Evolutionary conservation across 1,140 invertebrate genomes (phyloP), one percentile per base, ranked within the genome.

Genomic region (Oryctes rhinoceros): DNA sequence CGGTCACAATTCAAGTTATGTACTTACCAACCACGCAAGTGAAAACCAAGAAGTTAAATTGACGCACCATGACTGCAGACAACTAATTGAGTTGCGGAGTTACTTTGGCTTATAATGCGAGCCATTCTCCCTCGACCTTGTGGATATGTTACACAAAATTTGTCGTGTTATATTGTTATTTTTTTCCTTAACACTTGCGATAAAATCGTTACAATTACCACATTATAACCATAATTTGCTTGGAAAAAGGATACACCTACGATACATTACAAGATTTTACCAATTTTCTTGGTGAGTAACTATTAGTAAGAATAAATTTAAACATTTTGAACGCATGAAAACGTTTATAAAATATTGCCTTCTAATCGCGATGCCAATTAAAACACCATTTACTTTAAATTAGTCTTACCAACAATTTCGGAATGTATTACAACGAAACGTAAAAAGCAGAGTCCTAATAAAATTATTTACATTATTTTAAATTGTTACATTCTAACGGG

Each of bases 1-100:
- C 18, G 30, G 15, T 44, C 13, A 44, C 18, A 77, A 37, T 37
- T 20, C 11, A 49, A 53, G 30, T 47, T 47, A 10, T 6, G 30
- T 71, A 81, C 81, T 82, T 53, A 82, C 81, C 80, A 9, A 71
- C 44, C 39, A 75, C 15, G 11, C 81, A 53, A n/a, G 78, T 44
- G 20, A 80, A 44, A 48, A 82, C 18, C 7, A 76, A 15, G 20
- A 82, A 79, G 78, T 81, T 79, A 67, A 79, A 74, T 78, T n/a
- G 75, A 78, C 80, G 74, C 75, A 80, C 78, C 81, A 82, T 82
- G 80, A 78, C 79, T 71, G 74, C 47, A 24, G 47, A 80, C 80
- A 76, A 82, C 75, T 80, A 71, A 80, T 76, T 48, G 77, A 59
- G 53, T 59, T 39, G 65, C 67, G 47, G 77, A 49, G 78, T 53